phyloP scores from a whole-genome alignment of 2,888 invertebrate genomes.

The Tanypteryx hageni region DNA sequence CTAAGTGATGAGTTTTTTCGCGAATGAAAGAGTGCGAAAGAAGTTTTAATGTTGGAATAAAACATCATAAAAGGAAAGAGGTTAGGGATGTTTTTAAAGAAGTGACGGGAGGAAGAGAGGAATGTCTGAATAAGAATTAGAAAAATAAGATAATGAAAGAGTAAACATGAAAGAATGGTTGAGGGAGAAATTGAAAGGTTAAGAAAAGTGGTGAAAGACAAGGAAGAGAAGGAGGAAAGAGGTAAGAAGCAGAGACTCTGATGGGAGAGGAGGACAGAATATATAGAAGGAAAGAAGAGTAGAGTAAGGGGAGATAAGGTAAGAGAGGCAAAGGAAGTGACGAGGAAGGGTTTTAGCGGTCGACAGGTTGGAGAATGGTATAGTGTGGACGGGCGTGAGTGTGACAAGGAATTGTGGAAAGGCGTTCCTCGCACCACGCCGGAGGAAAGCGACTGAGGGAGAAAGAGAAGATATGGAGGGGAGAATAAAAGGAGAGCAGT shows the following conservation, averaged over 20 bases:
- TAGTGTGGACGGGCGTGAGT: neutral
- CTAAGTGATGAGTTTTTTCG: neutral
- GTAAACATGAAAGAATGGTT: too few species aligned
- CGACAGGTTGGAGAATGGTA: neutral
- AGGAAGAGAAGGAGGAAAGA: neutral
- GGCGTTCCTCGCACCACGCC: neutral
- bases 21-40: neutral
- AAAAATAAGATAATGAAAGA: too few species aligned
- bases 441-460: neutral
- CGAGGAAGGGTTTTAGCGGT: neutral
- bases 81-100: too few species aligned
- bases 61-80: too few species aligned
- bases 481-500: neutral
- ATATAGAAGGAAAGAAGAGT: neutral
- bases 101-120: too few species aligned
- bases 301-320: neutral
- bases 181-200: neutral
- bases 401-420: neutral
- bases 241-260: neutral
- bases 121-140: too few species aligned
- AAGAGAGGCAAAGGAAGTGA: neutral
- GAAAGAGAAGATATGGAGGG: neutral
- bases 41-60: neutral
- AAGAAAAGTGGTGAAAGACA: neutral
- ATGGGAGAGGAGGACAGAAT: neutral